These are phyloP conservation scores for Drosophila borealis DNA, from an alignment of 2,888 invertebrate species.

Conservation along the genomic window DNA sequence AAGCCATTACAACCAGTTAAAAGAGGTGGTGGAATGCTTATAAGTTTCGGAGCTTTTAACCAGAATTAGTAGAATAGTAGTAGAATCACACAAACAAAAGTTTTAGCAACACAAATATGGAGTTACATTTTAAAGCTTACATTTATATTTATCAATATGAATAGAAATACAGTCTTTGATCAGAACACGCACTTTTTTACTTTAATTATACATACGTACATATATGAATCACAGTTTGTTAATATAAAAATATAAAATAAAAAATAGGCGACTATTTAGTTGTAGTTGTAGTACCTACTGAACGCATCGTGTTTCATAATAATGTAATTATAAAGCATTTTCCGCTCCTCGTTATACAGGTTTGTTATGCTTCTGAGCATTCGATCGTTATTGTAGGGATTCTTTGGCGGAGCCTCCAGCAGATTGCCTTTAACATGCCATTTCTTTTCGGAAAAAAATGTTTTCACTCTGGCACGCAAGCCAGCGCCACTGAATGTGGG, in stretches of 20 bases:
- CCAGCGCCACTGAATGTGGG: constrained; percentile 56
- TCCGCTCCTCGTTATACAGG: constrained; percentile 52
- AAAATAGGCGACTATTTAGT: neutral
- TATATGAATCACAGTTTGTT: constrained; percentile 33
- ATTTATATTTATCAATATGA: neutral
- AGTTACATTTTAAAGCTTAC: neutral
- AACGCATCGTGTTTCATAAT: constrained; percentile 20
- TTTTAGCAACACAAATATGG: neutral
- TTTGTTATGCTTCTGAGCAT: constrained; percentile 43
- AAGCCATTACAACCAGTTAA: too few relatives aligned
- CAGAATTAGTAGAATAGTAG: too few relatives aligned
- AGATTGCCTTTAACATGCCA: constrained; percentile 61
- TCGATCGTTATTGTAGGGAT: constrained; percentile 59
- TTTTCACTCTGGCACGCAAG: constrained; percentile 55
- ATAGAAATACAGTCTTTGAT: neutral
- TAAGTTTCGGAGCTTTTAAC: too few relatives aligned
- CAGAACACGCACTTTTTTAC: neutral
- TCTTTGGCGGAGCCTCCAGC: constrained; percentile 65
- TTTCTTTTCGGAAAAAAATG: constrained; percentile 51
- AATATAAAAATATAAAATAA: neutral
- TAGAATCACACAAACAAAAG: too few relatives aligned
- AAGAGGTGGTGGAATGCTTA: too few relatives aligned
- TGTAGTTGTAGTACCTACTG: neutral
- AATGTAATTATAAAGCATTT: constrained; percentile 59
- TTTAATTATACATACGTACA: neutral